Conservation (phyloP, 2,888 invertebrate genomes). For the Bursaphelenchus okinawaensis region DNA sequence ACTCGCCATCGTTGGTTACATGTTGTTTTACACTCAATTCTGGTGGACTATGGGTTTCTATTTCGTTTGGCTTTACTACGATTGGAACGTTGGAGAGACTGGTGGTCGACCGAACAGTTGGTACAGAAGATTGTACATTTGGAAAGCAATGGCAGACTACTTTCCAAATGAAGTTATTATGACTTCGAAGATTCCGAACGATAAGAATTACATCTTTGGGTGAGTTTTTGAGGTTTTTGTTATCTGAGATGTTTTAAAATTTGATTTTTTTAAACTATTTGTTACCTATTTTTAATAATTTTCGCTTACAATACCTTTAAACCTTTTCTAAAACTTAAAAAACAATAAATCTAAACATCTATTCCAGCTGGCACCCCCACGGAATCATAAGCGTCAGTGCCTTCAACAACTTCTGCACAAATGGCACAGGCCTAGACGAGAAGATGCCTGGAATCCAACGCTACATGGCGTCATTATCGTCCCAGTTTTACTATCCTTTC, state of each 20-base stretch:
- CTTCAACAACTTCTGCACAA: slow-evolving; percentile 74
- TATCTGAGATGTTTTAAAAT: too few species aligned
- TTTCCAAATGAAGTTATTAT: slow-evolving; percentile 30
- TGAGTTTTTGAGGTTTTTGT: too few species aligned
- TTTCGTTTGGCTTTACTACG: slow-evolving; percentile 61
- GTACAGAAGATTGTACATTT: slow-evolving; percentile 5
- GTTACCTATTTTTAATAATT: too few species aligned
- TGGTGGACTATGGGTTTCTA: slow-evolving; percentile 47
- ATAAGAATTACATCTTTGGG: slow-evolving; percentile 31
- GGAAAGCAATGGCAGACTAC: slow-evolving; percentile 22
- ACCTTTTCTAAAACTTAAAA: slow-evolving; percentile 58
- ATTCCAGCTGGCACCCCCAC: slow-evolving; percentile 72
- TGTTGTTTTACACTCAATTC: slow-evolving; percentile 60
- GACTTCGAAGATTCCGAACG: slow-evolving; percentile 25
- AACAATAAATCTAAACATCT: too few species aligned
- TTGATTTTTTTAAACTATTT: too few species aligned
- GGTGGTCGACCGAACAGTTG: slow-evolving; percentile 13
- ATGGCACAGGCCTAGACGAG: slow-evolving; percentile 60
- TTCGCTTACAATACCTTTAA: background rate
- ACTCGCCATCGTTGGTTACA: slow-evolving; percentile 62
- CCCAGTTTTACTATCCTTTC: slow-evolving; percentile 71
- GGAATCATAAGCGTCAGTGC: slow-evolving; percentile 78
- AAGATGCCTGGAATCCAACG: slow-evolving; percentile 61
- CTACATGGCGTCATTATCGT: slow-evolving; percentile 67
- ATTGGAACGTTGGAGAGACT: slow-evolving; percentile 8